These are phyloP conservation scores for Brachionus calyciflorus DNA, from an alignment of 1,140 invertebrate species.

Conservation along the genomic window DNA sequence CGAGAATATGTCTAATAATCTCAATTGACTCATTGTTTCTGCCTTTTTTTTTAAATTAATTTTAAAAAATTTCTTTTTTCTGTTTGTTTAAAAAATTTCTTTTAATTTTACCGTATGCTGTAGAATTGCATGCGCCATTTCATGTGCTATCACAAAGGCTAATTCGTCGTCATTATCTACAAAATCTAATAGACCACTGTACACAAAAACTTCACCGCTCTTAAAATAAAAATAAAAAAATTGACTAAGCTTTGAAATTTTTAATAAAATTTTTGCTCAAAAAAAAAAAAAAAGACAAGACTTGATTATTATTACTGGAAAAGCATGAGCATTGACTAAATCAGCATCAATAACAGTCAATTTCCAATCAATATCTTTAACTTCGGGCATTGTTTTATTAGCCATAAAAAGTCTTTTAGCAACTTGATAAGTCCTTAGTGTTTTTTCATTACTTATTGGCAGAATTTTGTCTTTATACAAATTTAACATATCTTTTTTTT, in stretches of 20 bases:
- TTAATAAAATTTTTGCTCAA: not conserved
- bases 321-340: slow-evolving; percentile 63
- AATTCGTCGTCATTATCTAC: slow-evolving; percentile 66
- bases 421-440: slow-evolving; percentile 40
- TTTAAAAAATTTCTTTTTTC: not conserved
- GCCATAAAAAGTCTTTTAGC: slow-evolving; percentile 58
- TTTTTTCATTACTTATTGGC: slow-evolving; percentile 51
- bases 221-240: slow-evolving; percentile 51
- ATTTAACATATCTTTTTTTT: slow-evolving; percentile 51
- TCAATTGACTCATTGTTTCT: slow-evolving; percentile 24
- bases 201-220: slow-evolving; percentile 68
- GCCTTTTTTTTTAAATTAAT: slow-evolving; percentile 3
- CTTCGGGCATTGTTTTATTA: slow-evolving; percentile 61
- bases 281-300: slow-evolving; percentile 48
- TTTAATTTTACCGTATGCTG: slow-evolving; percentile 63
- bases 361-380: slow-evolving; percentile 62
- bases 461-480: slow-evolving; percentile 52
- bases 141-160: slow-evolving; percentile 66
- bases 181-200: slow-evolving; percentile 64
- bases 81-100: not conserved
- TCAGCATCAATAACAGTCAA: slow-evolving; percentile 61
- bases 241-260: no score
- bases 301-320: slow-evolving; percentile 58
- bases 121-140: slow-evolving; percentile 68
- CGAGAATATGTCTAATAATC: slow-evolving; percentile 27